A percentile compares a stretch with the other conserved stretches of the same genome.
Conservation (phyloP, 92 coral and sea anemone species). For the Parazoanthus atlanticus region DNA sequence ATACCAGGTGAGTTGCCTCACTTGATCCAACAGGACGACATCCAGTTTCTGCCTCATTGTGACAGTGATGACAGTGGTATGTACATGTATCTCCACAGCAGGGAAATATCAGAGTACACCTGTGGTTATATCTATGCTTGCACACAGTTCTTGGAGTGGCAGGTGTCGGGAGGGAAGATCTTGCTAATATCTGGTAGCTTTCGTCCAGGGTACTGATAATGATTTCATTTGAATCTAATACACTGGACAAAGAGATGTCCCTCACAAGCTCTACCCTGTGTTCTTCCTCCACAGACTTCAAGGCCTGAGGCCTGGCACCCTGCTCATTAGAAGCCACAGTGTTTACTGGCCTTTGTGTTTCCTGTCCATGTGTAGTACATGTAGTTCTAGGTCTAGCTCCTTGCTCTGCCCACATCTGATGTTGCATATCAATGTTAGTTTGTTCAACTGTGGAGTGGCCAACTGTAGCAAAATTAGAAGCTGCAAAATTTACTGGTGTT, state of each 20-base stretch:
- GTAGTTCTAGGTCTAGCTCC: neutral
- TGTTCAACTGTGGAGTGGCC: neutral
- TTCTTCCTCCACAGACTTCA: too few species aligned
- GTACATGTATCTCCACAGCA: neutral
- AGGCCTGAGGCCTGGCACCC: too few species aligned
- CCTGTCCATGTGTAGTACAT: neutral
- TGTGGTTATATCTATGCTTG: neutral
- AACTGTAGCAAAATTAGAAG: neutral
- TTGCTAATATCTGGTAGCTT: too few species aligned
- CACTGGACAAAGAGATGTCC: too few species aligned
- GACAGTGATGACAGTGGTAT: conserved; percentile 5
- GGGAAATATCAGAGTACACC: neutral
- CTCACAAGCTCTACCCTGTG: too few species aligned
- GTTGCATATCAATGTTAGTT: neutral
- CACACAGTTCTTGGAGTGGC: neutral
- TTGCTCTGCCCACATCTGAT: neutral
- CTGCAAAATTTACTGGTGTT: neutral
- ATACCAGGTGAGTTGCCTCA: neutral
- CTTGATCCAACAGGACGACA: neutral
- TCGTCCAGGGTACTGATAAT: too few species aligned
- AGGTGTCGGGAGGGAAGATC: too few species aligned
- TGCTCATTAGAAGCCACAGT: neutral
- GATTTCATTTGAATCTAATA: too few species aligned
- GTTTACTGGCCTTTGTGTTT: neutral
- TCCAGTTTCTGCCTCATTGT: neutral